phyloP scores from a whole-genome alignment of 2,888 invertebrate species.

The Mesorhabditis spiculigera region DNA sequence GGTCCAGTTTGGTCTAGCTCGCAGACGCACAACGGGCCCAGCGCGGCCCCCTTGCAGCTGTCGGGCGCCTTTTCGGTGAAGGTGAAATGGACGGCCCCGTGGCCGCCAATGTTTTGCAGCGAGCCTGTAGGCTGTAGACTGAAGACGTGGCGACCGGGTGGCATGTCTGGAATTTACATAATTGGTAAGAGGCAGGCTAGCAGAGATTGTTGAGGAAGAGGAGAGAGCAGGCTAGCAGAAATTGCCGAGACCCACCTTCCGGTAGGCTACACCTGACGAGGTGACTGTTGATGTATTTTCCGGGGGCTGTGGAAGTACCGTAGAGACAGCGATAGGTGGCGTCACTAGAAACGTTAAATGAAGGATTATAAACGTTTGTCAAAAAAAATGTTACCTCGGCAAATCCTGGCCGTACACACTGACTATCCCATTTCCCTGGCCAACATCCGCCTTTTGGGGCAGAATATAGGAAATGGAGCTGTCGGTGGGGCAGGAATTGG shows the following conservation, averaged over 20 bases:
- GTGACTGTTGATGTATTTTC: background rate
- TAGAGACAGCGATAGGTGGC: background rate
- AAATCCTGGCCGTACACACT: conserved; percentile 29
- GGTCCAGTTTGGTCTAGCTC: conserved; percentile 33
- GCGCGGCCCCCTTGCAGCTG: conserved; percentile 32
- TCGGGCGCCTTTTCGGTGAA: background rate
- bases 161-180: background rate
- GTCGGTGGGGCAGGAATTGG: conserved; percentile 11
- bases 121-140: background rate
- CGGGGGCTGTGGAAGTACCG: background rate
- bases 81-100: background rate
- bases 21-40: conserved; percentile 48
- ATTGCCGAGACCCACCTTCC: background rate
- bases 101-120: background rate
- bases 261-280: background rate
- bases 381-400: conserved; percentile 13
- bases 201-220: no score
- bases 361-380: background rate
- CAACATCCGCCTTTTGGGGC: conserved; percentile 30
- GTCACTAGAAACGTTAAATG: background rate
- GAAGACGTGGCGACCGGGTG: conserved; percentile 3
- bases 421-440: conserved; percentile 26
- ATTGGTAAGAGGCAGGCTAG: no score
- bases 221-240: no score
- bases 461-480: conserved; percentile 21